Evolutionary conservation across 2,113 vertebrate genomes (phyloP), one percentile per base, ranked within the genome.

Genomic region (Junco hyemalis): DNA sequence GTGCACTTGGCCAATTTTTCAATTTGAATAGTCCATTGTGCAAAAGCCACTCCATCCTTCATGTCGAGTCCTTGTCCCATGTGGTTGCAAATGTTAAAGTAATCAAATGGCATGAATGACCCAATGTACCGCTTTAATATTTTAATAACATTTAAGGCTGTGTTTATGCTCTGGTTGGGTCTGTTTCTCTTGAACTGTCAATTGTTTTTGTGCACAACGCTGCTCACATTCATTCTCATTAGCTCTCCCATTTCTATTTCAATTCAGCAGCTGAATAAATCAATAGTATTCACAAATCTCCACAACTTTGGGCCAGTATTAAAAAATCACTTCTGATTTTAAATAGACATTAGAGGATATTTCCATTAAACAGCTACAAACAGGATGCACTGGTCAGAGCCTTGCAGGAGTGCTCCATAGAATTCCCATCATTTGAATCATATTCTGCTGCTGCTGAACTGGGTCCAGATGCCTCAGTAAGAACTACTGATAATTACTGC

Each of bases 61-160:
- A 90, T n/a, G 77, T 95, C 80, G 65, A 77, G 60, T 45, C 69
- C 72, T 88, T 76, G 77, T 88, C 90, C 85, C 68, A 77, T 87
- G 44, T 20, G 71, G 64, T 57, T 92, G 89, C 45, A 94, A 80
- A 95, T 51, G 56, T 81, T 91, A 24, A 94, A 80, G 48, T 57
- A 90, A 95, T 81, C 88, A 90, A 93, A 74, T 89, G 66, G 69
- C 59, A 50, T 3, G 29, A 88, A 70, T 81, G 79, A 93, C 63
- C 90, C 64, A 47, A 81, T 36, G 70, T 54, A 48, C 11, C 0
- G 0, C 48, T 91, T 95, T 88, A 94, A 86, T 92, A 86, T 71
- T 91, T 95, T 88, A 94, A 86, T 92, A 87, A 93, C 71, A 92
- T 82, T 95, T 85, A 89, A 88, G 85, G 64, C 28, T 48, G 11